Evolutionary conservation across 1,140 invertebrate genomes (phyloP), one percentile per base, ranked within the genome.

Genomic region (Dendrolimus punctatus): DNA sequence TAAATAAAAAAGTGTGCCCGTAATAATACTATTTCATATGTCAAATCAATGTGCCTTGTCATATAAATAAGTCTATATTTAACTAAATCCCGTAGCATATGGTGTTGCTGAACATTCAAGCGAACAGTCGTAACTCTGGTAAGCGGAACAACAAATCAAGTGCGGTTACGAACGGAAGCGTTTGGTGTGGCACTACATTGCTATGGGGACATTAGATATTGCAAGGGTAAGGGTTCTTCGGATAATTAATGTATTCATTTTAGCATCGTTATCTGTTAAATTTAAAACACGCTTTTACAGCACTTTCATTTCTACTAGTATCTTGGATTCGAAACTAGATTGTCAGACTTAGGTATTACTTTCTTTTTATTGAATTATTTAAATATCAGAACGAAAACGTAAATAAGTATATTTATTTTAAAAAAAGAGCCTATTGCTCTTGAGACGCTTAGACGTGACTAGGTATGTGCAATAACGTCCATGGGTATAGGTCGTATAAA

Each of bases 121-220:
- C 8, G 42, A 8, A 36, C 57, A 67, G 74, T 73, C 64, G 60
- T 62, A 46, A 57, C 47, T 64, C 52, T 60, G 54, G 49, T 40
- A 55, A 63, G 72, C 74, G 73, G 74, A 75, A 78, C 73, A 64
- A 80, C 78, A 82, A 82, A 85, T 85, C 81, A 82, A 72, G 66
- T 76, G 77, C 60, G 74, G 74, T 77, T 63, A 63, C 62, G 67
- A 68, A 64, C 76, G 79, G 79, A 82, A 80, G 68, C 69, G 62
- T 76, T 81, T 72, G 76, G 68, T 73, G 72, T 68, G 64, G 53
- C 60, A 71, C 68, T 74, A 77, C 73, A 80, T 75, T 75, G 72
- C 66, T 73, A 71, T 71, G 73, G 68, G 64, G 65, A 61, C 56
- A 72, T 80, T 73, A 73, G 62, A 76, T 71, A 78, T 71, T 55